A percentile compares a stretch with the other conserved stretches of the same genome.
phyloP scores from a whole-genome alignment of 2,113 vertebrate species.

The Anthoscopus minutus region DNA sequence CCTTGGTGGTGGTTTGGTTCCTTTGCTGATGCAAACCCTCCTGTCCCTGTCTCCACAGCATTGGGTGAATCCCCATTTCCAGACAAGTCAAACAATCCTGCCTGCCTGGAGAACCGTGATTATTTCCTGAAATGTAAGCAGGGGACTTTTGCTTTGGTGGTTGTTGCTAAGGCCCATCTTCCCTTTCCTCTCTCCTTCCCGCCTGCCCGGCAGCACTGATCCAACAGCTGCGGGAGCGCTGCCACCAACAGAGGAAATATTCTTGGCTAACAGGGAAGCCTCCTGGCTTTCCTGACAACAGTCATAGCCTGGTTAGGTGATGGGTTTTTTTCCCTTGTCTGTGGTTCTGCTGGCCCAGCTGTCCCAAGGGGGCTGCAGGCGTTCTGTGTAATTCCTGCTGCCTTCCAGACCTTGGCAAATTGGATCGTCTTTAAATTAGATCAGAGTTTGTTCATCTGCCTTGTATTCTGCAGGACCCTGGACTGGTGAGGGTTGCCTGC shows the following conservation, averaged over 20 bases:
- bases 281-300: background rate
- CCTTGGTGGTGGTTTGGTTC: background rate
- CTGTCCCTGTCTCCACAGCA: background rate
- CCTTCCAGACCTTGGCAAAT: background rate
- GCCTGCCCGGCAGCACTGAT: accelerated
- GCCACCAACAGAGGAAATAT: background rate
- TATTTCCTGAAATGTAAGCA: slow-evolving; percentile 76
- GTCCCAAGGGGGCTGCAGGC: background rate
- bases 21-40: background rate
- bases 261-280: background rate
- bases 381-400: background rate
- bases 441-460: background rate
- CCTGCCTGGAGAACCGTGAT: slow-evolving; percentile 63
- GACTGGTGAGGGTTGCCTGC: background rate
- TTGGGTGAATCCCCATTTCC: slow-evolving; percentile 10
- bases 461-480: background rate
- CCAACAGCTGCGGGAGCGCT: background rate
- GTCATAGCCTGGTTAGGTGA: background rate
- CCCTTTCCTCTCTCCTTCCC: background rate
- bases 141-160: background rate
- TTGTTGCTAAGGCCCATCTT: background rate
- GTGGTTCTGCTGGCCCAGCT: background rate
- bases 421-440: background rate
- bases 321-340: background rate
- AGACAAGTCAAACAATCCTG: slow-evolving; percentile 47